phyloP scores from a whole-genome alignment of 2,113 vertebrate species.

The Syrmaticus mikado region DNA sequence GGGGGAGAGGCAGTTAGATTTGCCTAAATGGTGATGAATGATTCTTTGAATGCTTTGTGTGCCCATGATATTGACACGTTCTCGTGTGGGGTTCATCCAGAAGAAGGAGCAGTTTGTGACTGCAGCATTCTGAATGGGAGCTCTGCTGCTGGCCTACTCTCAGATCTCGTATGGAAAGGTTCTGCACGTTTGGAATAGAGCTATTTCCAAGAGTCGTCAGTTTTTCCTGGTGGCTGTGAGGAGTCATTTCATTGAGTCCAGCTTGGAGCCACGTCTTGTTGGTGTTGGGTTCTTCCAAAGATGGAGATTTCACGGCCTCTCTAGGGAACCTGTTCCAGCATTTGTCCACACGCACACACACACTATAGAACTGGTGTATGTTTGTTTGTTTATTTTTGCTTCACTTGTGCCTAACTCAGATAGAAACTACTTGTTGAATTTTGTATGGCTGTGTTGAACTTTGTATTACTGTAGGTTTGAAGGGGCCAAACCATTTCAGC shows the following conservation, averaged over 20 bases:
- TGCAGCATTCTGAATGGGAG: not conserved
- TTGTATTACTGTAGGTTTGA: too few species aligned
- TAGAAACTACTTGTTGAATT: not conserved
- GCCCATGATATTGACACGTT: fast-evolving
- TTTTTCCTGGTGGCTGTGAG: not conserved
- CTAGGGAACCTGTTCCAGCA: not conserved
- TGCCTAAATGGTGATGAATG: not conserved
- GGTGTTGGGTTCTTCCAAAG: not conserved
- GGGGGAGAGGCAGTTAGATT: not conserved
- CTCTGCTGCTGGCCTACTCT: not conserved
- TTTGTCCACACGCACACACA: not conserved
- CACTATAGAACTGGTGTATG: not conserved
- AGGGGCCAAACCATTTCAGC: too few species aligned
- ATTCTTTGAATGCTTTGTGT: not conserved
- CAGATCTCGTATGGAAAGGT: not conserved
- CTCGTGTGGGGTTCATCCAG: not conserved
- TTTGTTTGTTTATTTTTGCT: not conserved
- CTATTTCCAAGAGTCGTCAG: not conserved
- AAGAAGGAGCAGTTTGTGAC: not conserved
- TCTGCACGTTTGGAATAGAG: not conserved
- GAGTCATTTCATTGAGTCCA: not conserved
- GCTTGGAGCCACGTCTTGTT: fast-evolving
- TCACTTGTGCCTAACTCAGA: fast-evolving
- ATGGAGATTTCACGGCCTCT: not conserved
- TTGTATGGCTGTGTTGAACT: too few species aligned